Evolutionary conservation across 2,113 vertebrate genomes (phyloP).

Genomic region (Seriola rivoliana): DNA sequence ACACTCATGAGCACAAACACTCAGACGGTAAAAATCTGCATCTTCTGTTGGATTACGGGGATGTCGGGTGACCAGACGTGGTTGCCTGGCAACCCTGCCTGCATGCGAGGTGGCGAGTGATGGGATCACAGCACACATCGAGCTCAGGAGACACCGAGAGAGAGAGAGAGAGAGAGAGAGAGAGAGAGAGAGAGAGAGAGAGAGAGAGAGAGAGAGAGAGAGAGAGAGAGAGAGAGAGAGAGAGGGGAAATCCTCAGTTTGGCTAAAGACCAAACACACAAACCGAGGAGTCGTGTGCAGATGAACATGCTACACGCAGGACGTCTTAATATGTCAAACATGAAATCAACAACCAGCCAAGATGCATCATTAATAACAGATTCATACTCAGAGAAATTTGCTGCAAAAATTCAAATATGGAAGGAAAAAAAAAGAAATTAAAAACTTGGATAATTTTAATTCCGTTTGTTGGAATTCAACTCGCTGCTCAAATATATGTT

Average conservation of each 20-base stretch:
- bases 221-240: neutral
- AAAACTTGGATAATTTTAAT: neutral
- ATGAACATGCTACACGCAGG: neutral
- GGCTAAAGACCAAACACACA: constrained; percentile 4
- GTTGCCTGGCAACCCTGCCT: constrained; percentile 73
- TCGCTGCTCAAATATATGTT: neutral
- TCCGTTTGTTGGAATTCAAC: neutral
- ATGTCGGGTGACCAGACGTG: constrained; percentile 56
- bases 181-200: neutral
- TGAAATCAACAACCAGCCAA: neutral
- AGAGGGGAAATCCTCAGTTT: constrained; percentile 32
- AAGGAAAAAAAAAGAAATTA: too few species aligned
- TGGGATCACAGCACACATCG: constrained; percentile 25
- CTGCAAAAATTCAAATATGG: too few species aligned
- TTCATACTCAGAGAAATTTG: too few species aligned
- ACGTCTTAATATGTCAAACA: neutral
- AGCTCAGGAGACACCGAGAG: constrained; percentile 25
- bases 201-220: neutral
- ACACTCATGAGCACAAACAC: neutral
- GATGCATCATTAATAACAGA: too few species aligned
- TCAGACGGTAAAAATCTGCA: constrained; percentile 26
- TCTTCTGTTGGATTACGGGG: constrained; percentile 50
- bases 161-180: neutral
- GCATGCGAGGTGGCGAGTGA: constrained; percentile 32
- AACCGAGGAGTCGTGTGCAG: neutral